Conservation (phyloP, 2,888 invertebrate species). For the Dione juno region DNA sequence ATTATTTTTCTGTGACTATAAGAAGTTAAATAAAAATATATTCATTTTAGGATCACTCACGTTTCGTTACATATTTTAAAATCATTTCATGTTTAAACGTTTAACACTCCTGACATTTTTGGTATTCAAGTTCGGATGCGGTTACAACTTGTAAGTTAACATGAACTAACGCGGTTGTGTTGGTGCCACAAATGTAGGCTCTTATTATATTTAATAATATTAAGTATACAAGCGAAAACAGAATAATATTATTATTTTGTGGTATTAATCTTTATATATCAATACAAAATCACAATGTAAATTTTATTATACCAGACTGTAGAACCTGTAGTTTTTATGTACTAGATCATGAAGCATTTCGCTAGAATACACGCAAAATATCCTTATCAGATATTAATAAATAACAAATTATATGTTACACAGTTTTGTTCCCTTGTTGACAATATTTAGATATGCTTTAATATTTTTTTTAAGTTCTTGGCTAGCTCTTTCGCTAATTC, state of each 20-base stretch:
- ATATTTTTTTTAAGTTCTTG: conserved; percentile 22
- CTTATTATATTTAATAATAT: background rate
- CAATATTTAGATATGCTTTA: background rate
- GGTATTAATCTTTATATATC: background rate
- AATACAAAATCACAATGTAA: background rate
- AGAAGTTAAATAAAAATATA: background rate
- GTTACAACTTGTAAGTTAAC: conserved; percentile 36
- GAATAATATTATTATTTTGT: background rate
- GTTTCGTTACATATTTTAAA: too few relatives aligned
- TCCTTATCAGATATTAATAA: background rate
- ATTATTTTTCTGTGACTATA: background rate
- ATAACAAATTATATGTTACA: background rate
- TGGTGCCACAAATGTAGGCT: conserved; percentile 16
- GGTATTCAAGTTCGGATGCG: conserved; percentile 31
- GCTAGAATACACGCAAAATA: background rate
- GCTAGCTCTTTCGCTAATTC: conserved; percentile 20
- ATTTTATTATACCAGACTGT: too few relatives aligned
- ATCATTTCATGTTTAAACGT: conserved; percentile 18
- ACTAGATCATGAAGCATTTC: too few relatives aligned
- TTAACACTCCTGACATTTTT: conserved; percentile 34
- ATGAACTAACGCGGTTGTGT: conserved; percentile 35
- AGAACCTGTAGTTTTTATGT: too few relatives aligned
- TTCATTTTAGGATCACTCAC: background rate
- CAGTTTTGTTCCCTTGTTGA: conserved; percentile 1
- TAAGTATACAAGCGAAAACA: background rate